A percentile compares a stretch with the other conserved stretches of the same genome.
Evolutionary conservation across 1,140 invertebrate species (phyloP).

Genomic region (Vollenhovia emeryi): DNA sequence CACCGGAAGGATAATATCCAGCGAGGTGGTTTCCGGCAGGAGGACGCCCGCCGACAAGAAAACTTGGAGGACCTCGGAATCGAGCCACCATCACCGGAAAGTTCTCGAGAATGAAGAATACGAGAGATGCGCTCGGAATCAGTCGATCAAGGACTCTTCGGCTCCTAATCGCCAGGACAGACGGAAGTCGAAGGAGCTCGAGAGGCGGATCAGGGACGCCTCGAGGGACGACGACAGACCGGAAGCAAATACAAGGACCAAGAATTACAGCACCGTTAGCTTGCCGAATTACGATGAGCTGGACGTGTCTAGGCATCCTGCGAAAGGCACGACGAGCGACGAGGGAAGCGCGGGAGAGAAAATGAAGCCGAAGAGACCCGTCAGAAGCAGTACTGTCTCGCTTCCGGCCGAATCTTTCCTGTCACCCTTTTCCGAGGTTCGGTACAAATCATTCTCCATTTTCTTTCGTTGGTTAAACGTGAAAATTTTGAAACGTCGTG

Average conservation of each 20-base stretch:
- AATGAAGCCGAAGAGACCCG: constrained; percentile 60
- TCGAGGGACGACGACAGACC: constrained; percentile 45
- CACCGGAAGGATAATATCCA: constrained; percentile 78
- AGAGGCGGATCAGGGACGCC: constrained; percentile 47
- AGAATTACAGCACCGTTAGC: constrained; percentile 84
- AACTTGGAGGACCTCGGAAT: constrained; percentile 29
- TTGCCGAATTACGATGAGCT: constrained; percentile 86
- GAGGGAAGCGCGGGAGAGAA: constrained; percentile 22
- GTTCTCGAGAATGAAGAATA: constrained; percentile 73
- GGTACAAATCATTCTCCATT: constrained; percentile 13
- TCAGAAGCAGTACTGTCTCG: constrained; percentile 73
- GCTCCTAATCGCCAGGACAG: constrained; percentile 69
- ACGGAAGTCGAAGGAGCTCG: constrained; percentile 41
- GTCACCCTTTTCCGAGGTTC: constrained; percentile 68
- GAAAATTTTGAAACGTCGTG: neutral
- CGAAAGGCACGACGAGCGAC: constrained; percentile 59
- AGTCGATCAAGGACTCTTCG: constrained; percentile 71
- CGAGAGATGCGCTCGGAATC: constrained; percentile 74
- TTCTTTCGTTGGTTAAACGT: constrained; percentile 8
- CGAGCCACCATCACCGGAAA: constrained; percentile 58
- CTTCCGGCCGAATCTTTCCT: constrained; percentile 72
- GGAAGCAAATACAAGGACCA: constrained; percentile 73
- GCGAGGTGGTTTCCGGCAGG: constrained; percentile 76
- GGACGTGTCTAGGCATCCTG: constrained; percentile 55
- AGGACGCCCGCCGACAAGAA: constrained; percentile 71